Evolutionary conservation across 2,888 invertebrate species (phyloP).

Genomic region (Diploptera punctata): DNA sequence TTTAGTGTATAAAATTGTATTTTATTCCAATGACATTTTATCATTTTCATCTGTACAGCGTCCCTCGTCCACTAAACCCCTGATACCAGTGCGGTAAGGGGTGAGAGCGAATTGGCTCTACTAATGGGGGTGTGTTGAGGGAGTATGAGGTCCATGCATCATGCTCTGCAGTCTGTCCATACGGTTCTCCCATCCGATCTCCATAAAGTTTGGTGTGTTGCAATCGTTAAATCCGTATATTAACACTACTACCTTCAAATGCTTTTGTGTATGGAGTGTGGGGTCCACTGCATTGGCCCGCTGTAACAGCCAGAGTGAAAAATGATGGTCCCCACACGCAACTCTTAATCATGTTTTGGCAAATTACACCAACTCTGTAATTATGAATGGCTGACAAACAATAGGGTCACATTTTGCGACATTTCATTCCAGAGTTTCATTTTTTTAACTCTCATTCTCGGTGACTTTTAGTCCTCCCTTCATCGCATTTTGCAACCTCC

Average conservation of each 20-base stretch:
- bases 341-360: slow-evolving; percentile 28
- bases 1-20: too few relatives aligned
- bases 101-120: neutral
- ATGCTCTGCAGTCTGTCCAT: neutral
- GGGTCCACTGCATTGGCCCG: slow-evolving; percentile 14
- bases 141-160: neutral
- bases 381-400: slow-evolving; percentile 30
- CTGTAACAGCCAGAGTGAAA: slow-evolving; percentile 11
- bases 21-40: too few relatives aligned
- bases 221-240: slow-evolving; percentile 12
- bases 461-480: neutral
- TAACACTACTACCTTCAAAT: slow-evolving; percentile 2
- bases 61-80: neutral
- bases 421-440: slow-evolving; percentile 26
- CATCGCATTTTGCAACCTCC: neutral
- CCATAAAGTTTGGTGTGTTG: slow-evolving; percentile 16
- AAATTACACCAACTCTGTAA: slow-evolving; percentile 29
- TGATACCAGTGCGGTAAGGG: neutral
- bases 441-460: slow-evolving; percentile 10
- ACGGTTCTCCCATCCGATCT: neutral
- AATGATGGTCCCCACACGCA: slow-evolving; percentile 8
- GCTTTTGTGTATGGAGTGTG: slow-evolving; percentile 12
- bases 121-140: neutral
- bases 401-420: slow-evolving; percentile 30
- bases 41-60: neutral